Evolutionary conservation across 2,113 vertebrate genomes (phyloP).

Genomic region (Mobula birostris): DNA sequence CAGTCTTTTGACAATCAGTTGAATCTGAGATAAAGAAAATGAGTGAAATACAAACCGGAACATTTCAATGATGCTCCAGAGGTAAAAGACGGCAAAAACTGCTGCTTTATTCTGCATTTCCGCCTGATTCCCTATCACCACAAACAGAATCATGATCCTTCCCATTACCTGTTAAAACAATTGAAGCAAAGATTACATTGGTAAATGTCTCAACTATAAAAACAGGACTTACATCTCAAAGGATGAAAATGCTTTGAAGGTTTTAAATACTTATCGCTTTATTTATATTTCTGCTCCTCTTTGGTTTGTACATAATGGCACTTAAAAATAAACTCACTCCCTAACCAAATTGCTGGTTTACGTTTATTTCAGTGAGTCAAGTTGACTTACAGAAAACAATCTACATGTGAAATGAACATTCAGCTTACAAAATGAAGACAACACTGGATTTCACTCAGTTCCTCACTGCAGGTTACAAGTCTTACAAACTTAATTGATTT

Average conservation of each 20-base stretch:
- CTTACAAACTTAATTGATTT: too few relatives aligned
- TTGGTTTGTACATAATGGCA: too few relatives aligned
- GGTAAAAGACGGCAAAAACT: slow-evolving; percentile 89
- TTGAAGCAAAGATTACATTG: neutral
- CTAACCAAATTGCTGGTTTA: neutral
- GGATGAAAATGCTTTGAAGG: neutral
- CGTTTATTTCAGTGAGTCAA: too few relatives aligned
- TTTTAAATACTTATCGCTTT: neutral
- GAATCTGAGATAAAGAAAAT: neutral
- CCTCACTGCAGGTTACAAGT: too few relatives aligned
- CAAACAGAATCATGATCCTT: slow-evolving; percentile 84
- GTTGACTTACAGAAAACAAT: neutral
- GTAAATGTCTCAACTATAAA: neutral
- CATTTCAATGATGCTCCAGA: slow-evolving; percentile 79
- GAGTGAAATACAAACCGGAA: slow-evolving; percentile 64
- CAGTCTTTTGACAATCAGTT: too few relatives aligned
- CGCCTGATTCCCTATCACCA: slow-evolving; percentile 77
- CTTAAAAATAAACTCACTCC: neutral
- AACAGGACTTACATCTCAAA: neutral
- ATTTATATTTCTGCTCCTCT: neutral
- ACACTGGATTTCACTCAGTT: neutral
- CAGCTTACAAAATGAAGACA: neutral
- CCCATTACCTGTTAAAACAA: slow-evolving; percentile 64
- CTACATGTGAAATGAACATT: neutral
- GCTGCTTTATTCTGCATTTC: slow-evolving; percentile 84